Conservation (phyloP, 2,888 invertebrate species). For the Priocnemis perturbator region DNA sequence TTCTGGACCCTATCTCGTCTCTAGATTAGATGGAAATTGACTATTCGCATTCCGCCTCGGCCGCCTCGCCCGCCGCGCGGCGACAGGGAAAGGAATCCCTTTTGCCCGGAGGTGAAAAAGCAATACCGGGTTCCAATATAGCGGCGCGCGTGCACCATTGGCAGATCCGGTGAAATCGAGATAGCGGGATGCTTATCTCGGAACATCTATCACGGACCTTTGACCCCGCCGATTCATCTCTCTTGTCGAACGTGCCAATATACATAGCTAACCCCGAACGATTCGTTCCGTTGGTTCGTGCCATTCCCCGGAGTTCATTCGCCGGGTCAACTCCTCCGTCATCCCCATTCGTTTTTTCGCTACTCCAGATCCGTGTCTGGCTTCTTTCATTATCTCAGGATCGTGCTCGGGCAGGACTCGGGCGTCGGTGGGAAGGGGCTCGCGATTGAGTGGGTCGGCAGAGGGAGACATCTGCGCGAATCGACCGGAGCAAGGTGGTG, state of each 20-base stretch:
- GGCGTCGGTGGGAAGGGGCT: too few species aligned
- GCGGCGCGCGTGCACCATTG: conserved; percentile 8
- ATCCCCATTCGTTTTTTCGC: conserved; percentile 22
- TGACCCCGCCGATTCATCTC: conserved; percentile 59
- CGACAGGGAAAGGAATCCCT: conserved; percentile 22
- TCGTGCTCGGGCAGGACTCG: too few species aligned
- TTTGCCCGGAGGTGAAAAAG: conserved; percentile 46
- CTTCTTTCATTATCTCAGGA: too few species aligned
- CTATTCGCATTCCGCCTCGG: too few species aligned
- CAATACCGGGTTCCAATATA: conserved; percentile 48
- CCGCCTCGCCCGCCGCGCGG: conserved; percentile 8
- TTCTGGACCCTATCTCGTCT: too few species aligned
- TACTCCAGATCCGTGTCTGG: not conserved
- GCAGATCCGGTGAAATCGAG: conserved; percentile 55
- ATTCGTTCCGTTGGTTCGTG: conserved; percentile 37
- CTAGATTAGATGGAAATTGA: too few species aligned
- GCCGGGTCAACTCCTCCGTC: conserved; percentile 3
- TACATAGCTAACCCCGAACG: conserved; percentile 27
- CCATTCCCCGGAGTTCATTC: conserved; percentile 16
- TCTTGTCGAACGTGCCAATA: conserved; percentile 55
- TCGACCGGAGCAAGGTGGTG: not conserved
- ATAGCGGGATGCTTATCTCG: conserved; percentile 52
- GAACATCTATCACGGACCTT: conserved; percentile 60
- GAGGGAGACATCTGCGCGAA: not conserved
- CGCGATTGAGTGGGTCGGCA: conserved; percentile 1